Conservation (phyloP, 2,113 vertebrate species). For the Craseonycteris thonglongyai region DNA sequence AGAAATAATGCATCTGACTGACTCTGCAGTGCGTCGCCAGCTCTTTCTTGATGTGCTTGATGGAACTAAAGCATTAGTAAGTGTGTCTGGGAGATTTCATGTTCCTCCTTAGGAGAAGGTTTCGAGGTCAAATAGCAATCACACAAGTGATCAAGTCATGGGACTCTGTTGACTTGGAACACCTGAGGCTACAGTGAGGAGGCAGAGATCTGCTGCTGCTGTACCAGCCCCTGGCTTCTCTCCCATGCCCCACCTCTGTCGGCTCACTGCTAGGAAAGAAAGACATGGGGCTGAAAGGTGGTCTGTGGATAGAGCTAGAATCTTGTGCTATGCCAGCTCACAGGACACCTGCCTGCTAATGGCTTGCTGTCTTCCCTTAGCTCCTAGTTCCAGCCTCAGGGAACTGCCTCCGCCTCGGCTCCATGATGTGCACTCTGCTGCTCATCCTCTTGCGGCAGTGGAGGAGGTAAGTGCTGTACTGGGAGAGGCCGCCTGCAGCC, state of each 20-base stretch:
- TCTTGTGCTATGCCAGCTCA: neutral
- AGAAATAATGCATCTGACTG: constrained; percentile 91
- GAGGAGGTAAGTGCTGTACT: constrained; percentile 82
- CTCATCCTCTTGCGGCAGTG: constrained; percentile 93
- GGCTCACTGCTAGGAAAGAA: neutral
- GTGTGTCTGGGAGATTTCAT: constrained; percentile 51
- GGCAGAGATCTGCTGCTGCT: neutral
- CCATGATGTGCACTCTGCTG: constrained; percentile 93
- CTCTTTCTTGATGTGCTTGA: constrained; percentile 94
- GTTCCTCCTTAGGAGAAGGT: neutral
- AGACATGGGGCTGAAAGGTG: neutral
- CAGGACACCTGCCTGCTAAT: neutral
- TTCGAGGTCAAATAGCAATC: neutral
- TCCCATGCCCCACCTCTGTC: accelerated
- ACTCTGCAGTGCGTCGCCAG: constrained; percentile 82
- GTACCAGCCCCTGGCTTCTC: neutral
- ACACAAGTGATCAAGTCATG: neutral
- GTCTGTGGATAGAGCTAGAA: neutral
- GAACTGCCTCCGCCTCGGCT: constrained; percentile 91
- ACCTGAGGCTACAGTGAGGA: neutral
- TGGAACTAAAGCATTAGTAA: constrained; percentile 90
- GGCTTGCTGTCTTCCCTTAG: constrained; percentile 71
- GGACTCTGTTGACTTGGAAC: neutral
- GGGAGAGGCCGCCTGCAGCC: neutral
- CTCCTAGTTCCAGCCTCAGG: constrained; percentile 86